phyloP scores from a whole-genome alignment of 2,888 invertebrate genomes.

The Diplolepis rosae region DNA sequence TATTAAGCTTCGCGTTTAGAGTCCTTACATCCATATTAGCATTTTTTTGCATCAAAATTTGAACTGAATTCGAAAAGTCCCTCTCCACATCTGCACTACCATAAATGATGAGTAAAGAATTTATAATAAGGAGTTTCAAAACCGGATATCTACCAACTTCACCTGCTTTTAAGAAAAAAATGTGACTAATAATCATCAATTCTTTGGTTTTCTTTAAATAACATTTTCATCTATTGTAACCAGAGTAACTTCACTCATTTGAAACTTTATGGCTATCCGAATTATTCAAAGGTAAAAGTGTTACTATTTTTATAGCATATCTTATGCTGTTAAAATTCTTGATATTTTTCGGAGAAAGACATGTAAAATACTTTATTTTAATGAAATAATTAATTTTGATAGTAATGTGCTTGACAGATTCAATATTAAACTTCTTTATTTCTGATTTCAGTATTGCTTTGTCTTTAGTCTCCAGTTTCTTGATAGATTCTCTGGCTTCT shows the following conservation, averaged over 20 bases:
- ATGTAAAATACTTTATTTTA: background rate
- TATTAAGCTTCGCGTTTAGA: conserved; percentile 33
- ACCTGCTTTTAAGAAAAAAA: no score
- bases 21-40: conserved; percentile 40
- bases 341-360: background rate
- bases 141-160: no score
- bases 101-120: conserved; percentile 34
- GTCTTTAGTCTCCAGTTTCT: background rate
- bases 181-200: no score
- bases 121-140: conserved; percentile 32
- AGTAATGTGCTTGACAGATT: background rate
- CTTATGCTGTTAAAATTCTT: background rate
- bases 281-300: background rate
- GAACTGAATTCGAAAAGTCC: conserved; percentile 36
- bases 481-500: background rate
- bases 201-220: no score
- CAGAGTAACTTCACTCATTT: conserved; percentile 37
- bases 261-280: background rate
- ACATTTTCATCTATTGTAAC: conserved; percentile 32
- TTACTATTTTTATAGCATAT: background rate
- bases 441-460: background rate
- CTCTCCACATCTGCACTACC: conserved; percentile 40
- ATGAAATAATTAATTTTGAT: background rate
- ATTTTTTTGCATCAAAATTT: conserved; percentile 39
- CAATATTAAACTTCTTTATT: background rate